phyloP scores from a whole-genome alignment of 2,888 invertebrate genomes.

The Anaspis maculata region DNA sequence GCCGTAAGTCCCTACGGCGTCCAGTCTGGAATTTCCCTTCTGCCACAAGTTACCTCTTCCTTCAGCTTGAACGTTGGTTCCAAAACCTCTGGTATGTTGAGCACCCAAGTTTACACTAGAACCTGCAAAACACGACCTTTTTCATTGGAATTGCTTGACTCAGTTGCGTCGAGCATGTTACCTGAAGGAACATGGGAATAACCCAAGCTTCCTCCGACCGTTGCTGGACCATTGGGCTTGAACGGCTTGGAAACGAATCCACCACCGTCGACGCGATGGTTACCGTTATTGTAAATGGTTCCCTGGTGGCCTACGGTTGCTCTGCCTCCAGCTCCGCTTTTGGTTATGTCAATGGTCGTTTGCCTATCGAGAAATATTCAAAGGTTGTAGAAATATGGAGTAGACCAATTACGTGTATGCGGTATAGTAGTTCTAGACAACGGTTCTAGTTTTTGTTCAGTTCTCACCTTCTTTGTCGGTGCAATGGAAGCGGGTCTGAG shows the following conservation, averaged over 20 bases:
- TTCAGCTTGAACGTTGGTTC: no score
- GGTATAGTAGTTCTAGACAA: no score
- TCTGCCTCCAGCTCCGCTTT: constrained; percentile 5
- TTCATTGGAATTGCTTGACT: no score
- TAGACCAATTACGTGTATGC: no score
- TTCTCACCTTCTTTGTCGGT: constrained; percentile 16
- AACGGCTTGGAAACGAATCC: constrained; percentile 23
- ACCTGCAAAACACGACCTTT: no score
- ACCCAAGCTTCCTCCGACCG: constrained; percentile 22
- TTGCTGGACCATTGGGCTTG: constrained; percentile 20
- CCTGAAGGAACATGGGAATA: constrained; percentile 24
- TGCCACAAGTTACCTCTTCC: no score
- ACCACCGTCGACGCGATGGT: constrained; percentile 22
- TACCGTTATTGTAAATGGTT: constrained; percentile 20
- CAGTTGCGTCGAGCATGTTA: no score
- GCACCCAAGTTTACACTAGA: constrained; percentile 8
- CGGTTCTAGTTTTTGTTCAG: no score
- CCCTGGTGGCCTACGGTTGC: constrained; percentile 19
- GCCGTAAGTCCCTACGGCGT: no score
- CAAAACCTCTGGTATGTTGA: background rate
- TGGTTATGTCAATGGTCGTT: constrained; percentile 2
- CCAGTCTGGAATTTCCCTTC: no score
- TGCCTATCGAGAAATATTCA: no score
- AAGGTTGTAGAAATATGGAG: no score
- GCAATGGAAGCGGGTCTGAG: constrained; percentile 8